phyloP scores from a whole-genome alignment of 2,888 invertebrate species.

The Cataglyphis livida region DNA sequence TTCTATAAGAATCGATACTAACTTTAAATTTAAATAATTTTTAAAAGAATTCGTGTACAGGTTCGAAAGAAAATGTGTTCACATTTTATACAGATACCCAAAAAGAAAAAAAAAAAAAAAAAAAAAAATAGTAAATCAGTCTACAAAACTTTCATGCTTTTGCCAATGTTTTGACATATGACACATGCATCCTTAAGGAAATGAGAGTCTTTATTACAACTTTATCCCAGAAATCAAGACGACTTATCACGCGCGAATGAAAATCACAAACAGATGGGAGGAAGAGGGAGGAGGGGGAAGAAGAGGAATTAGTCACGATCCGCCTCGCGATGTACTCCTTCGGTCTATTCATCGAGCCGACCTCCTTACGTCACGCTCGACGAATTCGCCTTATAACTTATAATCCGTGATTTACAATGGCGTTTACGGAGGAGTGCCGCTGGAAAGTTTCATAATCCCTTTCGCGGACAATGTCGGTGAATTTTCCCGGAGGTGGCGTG shows the following conservation, averaged over 20 bases:
- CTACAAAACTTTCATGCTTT: no score
- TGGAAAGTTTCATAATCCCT: conserved; percentile 62
- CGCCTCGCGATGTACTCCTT: conserved; percentile 21
- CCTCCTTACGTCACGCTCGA: conserved; percentile 58
- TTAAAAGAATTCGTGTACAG: no score
- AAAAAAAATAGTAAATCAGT: no score
- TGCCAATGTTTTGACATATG: no score
- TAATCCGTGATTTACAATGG: conserved; percentile 59
- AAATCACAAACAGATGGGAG: conserved; percentile 10
- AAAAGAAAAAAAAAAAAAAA: no score
- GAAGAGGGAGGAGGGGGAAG: not conserved
- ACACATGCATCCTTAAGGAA: no score
- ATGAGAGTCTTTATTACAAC: conserved; percentile 4
- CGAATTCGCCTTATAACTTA: conserved; percentile 57
- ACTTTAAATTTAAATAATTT: no score
- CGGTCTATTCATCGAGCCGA: conserved; percentile 36
- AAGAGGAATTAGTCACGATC: conserved; percentile 45
- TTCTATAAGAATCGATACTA: no score
- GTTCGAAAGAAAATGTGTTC: no score
- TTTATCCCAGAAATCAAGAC: conserved; percentile 47
- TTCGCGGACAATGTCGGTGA: conserved; percentile 21
- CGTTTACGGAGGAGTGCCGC: conserved; percentile 62
- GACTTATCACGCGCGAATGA: conserved; percentile 49
- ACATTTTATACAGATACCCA: no score
- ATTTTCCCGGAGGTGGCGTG: not conserved